phyloP scores from a whole-genome alignment of 2,888 invertebrate species.

The Diplolepis rosae region DNA sequence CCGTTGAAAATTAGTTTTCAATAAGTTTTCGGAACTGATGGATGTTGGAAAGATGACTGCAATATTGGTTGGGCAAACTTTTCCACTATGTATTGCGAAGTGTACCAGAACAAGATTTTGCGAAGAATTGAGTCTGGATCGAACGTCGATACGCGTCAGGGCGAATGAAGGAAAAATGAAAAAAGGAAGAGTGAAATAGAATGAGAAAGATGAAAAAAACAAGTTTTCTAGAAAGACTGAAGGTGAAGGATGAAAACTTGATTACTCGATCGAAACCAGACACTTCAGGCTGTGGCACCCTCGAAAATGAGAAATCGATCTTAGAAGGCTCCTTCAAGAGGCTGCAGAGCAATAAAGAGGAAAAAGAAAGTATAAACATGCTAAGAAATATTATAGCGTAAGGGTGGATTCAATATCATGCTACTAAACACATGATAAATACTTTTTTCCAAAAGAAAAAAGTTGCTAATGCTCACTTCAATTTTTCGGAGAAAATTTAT shows the following conservation, averaged over 20 bases:
- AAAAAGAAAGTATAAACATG: not conserved
- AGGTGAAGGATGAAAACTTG: constrained; percentile 31
- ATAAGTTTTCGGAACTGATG: constrained; percentile 10
- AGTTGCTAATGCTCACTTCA: too few relatives aligned
- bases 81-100: constrained; percentile 12
- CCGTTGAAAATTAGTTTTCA: constrained; percentile 22
- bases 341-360: constrained; percentile 17
- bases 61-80: not conserved
- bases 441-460: too few relatives aligned
- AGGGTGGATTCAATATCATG: not conserved
- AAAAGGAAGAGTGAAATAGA: not conserved
- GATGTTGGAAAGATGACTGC: constrained; percentile 14
- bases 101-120: constrained; percentile 8
- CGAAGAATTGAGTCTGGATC: not conserved
- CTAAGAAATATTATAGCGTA: not conserved
- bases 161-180: constrained; percentile 7
- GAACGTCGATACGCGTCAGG: constrained; percentile 22
- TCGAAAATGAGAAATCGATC: constrained; percentile 32
- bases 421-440: too few relatives aligned
- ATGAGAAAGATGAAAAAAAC: not conserved
- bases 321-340: constrained; percentile 5
- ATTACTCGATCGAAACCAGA: constrained; percentile 26
- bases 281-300: constrained; percentile 12
- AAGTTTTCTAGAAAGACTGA: constrained; percentile 14
- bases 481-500: too few relatives aligned